Conservation (phyloP, 2,888 invertebrate species). For the Stenotaenia linearis region DNA sequence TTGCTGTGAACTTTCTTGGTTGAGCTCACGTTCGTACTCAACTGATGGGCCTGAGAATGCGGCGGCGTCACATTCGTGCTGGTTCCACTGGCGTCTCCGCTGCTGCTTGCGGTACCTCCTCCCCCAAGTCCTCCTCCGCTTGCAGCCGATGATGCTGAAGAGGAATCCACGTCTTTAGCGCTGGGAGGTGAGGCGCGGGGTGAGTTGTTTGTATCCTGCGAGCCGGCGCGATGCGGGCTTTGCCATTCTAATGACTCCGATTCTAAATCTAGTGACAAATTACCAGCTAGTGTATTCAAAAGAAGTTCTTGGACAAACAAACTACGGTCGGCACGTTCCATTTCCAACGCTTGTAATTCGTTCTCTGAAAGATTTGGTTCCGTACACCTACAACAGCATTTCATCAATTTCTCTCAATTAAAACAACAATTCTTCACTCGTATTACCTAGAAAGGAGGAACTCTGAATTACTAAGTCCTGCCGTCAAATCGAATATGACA, state of each 20-base stretch:
- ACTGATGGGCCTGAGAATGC: background rate
- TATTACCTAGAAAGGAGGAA: constrained; percentile 51
- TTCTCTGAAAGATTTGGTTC: constrained; percentile 57
- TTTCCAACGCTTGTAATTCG: constrained; percentile 53
- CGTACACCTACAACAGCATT: constrained; percentile 50
- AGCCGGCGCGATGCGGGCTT: constrained; percentile 41
- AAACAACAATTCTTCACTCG: too few species aligned
- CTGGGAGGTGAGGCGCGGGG: constrained; percentile 29
- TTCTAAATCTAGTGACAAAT: constrained; percentile 38
- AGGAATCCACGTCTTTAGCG: constrained; percentile 24
- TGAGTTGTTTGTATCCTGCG: constrained; percentile 31
- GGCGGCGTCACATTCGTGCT: background rate
- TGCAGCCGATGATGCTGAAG: constrained; percentile 42
- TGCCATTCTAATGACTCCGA: constrained; percentile 30
- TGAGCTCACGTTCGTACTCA: background rate
- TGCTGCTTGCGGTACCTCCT: constrained; percentile 40
- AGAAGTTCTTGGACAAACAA: constrained; percentile 66
- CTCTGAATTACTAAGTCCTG: constrained; percentile 48
- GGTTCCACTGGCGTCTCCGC: background rate
- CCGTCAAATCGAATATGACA: constrained; percentile 38
- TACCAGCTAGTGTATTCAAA: constrained; percentile 56
- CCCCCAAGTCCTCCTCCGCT: too few species aligned
- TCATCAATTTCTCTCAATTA: too few species aligned
- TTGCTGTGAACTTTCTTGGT: background rate
- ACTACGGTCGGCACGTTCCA: constrained; percentile 58